These are phyloP conservation scores for Vandiemenella viatica DNA, from an alignment of 2,888 invertebrate species.

Conservation along the genomic window DNA sequence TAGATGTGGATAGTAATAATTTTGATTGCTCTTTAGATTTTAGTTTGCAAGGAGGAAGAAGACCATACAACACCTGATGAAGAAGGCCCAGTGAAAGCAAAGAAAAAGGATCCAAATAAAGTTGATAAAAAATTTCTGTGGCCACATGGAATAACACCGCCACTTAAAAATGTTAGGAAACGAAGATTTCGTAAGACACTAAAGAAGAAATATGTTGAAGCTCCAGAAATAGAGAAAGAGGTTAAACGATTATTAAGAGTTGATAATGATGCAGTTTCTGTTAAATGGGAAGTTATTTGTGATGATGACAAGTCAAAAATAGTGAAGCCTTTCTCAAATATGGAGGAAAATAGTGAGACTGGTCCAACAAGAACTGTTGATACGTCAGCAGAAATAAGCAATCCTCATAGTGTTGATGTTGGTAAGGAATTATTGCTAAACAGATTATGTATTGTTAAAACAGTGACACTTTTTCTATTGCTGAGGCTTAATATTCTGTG, in stretches of 20 bases:
- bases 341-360: conserved; percentile 20
- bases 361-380: conserved; percentile 27
- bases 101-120: conserved; percentile 69
- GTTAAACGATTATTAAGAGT: conserved; percentile 79
- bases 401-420: conserved; percentile 31
- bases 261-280: conserved; percentile 82
- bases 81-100: conserved; percentile 60
- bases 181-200: conserved; percentile 85
- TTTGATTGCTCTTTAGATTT: conserved; percentile 34
- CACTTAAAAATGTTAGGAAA: conserved; percentile 86
- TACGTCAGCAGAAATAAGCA: conserved; percentile 24
- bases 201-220: conserved; percentile 92
- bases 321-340: conserved; percentile 16
- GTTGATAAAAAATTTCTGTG: conserved; percentile 85
- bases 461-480: too few relatives aligned
- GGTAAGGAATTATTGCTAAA: too few relatives aligned
- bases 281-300: conserved; percentile 77
- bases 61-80: conserved; percentile 61
- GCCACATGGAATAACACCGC: conserved; percentile 93
- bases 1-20: background rate
- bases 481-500: too few relatives aligned
- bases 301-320: conserved; percentile 50
- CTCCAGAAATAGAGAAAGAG: conserved; percentile 96
- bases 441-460: too few relatives aligned
- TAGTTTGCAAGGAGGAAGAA: conserved; percentile 75